Evolutionary conservation across 1,140 invertebrate species (phyloP).

Genomic region (Dinothrombium tinctorium): DNA sequence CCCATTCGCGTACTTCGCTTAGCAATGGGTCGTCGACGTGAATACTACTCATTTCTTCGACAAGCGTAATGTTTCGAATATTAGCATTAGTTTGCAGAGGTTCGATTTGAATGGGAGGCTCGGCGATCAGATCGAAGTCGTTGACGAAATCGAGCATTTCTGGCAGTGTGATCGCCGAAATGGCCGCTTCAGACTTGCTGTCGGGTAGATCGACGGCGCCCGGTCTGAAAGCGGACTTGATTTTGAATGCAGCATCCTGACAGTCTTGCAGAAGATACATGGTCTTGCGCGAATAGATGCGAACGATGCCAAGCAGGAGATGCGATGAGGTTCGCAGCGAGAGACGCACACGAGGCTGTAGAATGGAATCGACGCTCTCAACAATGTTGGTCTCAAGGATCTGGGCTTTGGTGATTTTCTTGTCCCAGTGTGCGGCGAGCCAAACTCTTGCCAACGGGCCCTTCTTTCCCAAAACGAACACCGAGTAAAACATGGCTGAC

Average conservation of each 20-base stretch:
- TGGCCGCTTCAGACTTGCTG: slow-evolving; percentile 51
- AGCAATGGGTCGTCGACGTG: slow-evolving; percentile 8
- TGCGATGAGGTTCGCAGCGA: slow-evolving; percentile 93
- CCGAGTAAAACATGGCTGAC: slow-evolving; percentile 99
- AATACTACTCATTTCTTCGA: slow-evolving; percentile 10
- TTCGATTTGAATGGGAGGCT: slow-evolving; percentile 74
- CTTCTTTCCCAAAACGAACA: slow-evolving; percentile 97
- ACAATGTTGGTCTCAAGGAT: slow-evolving; percentile 99
- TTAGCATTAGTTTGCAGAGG: slow-evolving; percentile 50
- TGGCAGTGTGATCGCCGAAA: slow-evolving; percentile 19
- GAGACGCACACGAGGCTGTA: slow-evolving; percentile 93
- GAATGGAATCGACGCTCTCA: slow-evolving; percentile 93
- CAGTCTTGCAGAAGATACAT: slow-evolving; percentile 96
- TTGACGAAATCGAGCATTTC: slow-evolving; percentile 18
- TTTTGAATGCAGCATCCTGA: slow-evolving; percentile 99
- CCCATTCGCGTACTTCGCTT: slow-evolving; percentile 6
- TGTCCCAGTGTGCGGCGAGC: slow-evolving; percentile 99
- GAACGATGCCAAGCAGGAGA: slow-evolving; percentile 82
- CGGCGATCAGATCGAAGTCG: slow-evolving; percentile 15
- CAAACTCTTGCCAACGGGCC: slow-evolving; percentile 92
- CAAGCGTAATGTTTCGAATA: slow-evolving; percentile 12
- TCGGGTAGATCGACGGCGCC: slow-evolving; percentile 94
- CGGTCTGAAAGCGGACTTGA: slow-evolving; percentile 96
- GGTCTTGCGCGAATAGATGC: slow-evolving; percentile 95
- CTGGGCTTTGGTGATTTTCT: slow-evolving; percentile 97